Conservation (phyloP, 2,888 invertebrate species). For the Rosalia funebris region DNA sequence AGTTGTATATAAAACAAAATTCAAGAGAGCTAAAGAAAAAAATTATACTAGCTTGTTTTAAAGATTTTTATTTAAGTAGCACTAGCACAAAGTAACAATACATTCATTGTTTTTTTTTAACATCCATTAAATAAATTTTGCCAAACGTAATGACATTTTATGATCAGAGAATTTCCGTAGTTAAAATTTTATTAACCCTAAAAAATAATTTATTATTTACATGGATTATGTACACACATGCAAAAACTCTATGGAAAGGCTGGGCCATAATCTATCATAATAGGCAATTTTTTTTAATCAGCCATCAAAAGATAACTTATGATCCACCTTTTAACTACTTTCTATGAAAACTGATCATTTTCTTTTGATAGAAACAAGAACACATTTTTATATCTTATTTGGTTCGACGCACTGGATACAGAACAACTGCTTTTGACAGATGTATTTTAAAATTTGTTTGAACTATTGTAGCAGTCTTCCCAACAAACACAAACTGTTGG, state of each 20-base stretch:
- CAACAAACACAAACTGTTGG: background rate
- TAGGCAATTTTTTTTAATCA: background rate
- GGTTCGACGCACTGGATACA: constrained; percentile 14
- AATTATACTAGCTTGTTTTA: constrained; percentile 33
- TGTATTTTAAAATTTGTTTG: background rate
- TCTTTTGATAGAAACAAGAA: constrained; percentile 6
- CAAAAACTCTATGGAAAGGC: background rate
- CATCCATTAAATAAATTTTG: constrained; percentile 31
- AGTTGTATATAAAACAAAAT: constrained; percentile 13
- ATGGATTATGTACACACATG: constrained; percentile 2
- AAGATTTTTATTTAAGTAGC: constrained; percentile 34
- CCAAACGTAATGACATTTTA: constrained; percentile 32
- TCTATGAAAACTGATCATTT: constrained; percentile 2
- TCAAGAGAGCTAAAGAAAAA: constrained; percentile 39
- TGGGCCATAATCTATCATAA: background rate
- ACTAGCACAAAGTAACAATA: constrained; percentile 36
- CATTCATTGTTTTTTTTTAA: constrained; percentile 28
- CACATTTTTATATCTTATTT: constrained; percentile 3
- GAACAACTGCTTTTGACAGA: background rate
- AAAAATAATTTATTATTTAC: constrained; percentile 15
- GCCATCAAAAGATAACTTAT: background rate
- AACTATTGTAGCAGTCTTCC: background rate
- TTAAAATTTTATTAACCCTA: constrained; percentile 7
- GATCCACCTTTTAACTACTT: background rate
- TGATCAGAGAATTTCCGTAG: constrained; percentile 30